Evolutionary conservation across 2,797 vertebrate species (phyloP), one percentile per base, ranked within the genome.

Genomic region (Parauchenoglanis ngamensis): DNA sequence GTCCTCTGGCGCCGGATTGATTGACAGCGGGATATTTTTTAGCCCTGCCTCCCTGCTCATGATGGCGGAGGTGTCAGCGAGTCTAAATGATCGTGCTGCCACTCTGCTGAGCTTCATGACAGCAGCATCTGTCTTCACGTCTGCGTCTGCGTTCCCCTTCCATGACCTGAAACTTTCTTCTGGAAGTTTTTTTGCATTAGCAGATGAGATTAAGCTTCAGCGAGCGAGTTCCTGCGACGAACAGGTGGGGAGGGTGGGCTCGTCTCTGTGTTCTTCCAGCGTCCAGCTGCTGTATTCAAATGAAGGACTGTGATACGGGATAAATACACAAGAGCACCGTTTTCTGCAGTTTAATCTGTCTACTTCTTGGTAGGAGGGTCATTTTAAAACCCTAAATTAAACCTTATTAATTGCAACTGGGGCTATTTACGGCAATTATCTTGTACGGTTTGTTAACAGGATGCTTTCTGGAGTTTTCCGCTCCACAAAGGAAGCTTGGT

Each of bases 111-210:
- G 83, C 25, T n/a, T 70, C 49, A 70, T 90, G 90, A 91, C 89
- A 92, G 89, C 84, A 88, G 85, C 91, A 91, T 91, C 90, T 92
- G 91, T 90, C 90, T 87, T 83, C 70, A n/a, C 84, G 40, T 86
- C 83, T 86, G 86, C 87, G 83, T 79, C 83, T 81, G 81, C 40
- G 15, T 79, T 72, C 87, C 86, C 84, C 79, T 70, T 86, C 73
- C 61, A 35, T 44, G 72, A 61, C 44, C 59, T 31, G 35, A 68
- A 92, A 91, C 82, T 90, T 90, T 61, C 79, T 67, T 86, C 56
- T 0, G 10, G 68, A 89, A 88, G 86, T 86, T 90, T 86, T 19
- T 59, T 6, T 5, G 5, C 21, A 10, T 84, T 87, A 90, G 81
- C 86, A 77, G 85, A 87, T 13, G 49, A 85, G 83, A 70, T 83